phyloP scores from a whole-genome alignment of 1,140 invertebrate species.

The Neelides sp. region DNA sequence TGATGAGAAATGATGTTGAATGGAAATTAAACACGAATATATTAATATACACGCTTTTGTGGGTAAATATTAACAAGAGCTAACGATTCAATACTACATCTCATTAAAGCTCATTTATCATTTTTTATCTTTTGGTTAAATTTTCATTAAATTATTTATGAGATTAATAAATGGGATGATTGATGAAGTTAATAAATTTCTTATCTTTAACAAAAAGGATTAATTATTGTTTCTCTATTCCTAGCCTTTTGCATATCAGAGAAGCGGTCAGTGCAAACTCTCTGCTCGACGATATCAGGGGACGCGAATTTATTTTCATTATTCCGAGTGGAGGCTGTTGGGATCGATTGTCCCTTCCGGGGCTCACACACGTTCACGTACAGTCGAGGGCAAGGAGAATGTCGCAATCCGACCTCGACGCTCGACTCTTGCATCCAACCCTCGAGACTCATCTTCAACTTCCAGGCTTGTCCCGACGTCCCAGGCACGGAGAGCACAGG shows the following conservation, averaged over 20 bases:
- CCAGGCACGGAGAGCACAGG: constrained; percentile 51
- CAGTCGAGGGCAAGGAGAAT: constrained; percentile 62
- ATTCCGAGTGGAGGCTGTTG: constrained; percentile 65
- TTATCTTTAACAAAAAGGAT: too few relatives aligned
- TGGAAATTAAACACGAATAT: too few relatives aligned
- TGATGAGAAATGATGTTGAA: too few relatives aligned
- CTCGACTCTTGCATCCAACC: constrained; percentile 72
- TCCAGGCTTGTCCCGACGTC: constrained; percentile 83
- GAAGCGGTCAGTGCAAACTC: constrained; percentile 55
- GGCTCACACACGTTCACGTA: constrained; percentile 72
- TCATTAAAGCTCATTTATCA: background rate
- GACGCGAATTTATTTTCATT: constrained; percentile 75
- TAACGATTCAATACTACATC: too few relatives aligned
- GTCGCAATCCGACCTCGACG: constrained; percentile 55
- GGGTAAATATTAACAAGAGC: too few relatives aligned
- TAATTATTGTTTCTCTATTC: constrained; percentile 34
- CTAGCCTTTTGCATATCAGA: constrained; percentile 61
- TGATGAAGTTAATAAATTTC: too few relatives aligned
- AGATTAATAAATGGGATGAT: too few relatives aligned
- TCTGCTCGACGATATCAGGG: constrained; percentile 72
- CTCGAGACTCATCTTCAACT: constrained; percentile 63
- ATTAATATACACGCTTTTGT: too few relatives aligned
- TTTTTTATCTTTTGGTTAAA: background rate
- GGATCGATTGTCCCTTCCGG: constrained; percentile 68
- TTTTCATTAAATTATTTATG: too few relatives aligned